Evolutionary conservation across 2,113 vertebrate species (phyloP).

Genomic region (Taurulus bubalis): DNA sequence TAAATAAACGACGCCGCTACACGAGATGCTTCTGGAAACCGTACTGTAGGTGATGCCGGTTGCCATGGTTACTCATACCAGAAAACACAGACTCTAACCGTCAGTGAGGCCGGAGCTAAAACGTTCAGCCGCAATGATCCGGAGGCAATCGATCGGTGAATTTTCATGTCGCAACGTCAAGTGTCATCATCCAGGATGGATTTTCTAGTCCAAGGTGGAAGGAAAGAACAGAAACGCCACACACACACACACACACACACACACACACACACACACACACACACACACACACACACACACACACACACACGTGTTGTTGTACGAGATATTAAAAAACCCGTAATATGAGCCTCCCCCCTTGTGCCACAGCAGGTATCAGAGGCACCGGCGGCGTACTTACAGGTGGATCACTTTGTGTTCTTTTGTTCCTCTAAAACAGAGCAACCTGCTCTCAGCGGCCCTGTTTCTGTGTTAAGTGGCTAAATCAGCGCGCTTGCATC

Average conservation of each 20-base stretch:
- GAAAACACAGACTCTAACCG: constrained; percentile 37
- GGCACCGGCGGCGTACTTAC: constrained; percentile 3
- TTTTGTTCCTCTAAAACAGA: constrained; percentile 60
- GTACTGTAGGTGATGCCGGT: constrained; percentile 66
- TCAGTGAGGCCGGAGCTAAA: constrained; percentile 45
- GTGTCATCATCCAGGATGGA: not conserved
- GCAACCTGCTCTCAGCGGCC: constrained; percentile 44
- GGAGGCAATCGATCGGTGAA: not conserved
- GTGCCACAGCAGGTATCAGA: constrained; percentile 12
- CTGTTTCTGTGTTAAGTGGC: constrained; percentile 69
- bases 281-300: too few species aligned
- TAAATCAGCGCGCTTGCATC: constrained; percentile 69
- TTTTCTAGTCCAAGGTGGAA: not conserved
- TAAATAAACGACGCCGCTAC: constrained; percentile 18
- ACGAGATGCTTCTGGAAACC: constrained; percentile 53
- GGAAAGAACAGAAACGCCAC: not conserved
- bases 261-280: too few species aligned
- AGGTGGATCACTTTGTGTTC: constrained; percentile 42
- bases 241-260: too few species aligned
- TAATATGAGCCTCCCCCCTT: not conserved
- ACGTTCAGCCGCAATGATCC: constrained; percentile 53
- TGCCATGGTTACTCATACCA: constrained; percentile 74
- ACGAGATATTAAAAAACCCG: not conserved
- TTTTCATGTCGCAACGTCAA: not conserved
- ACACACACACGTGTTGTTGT: too few species aligned